Conservation (phyloP, 2,888 invertebrate species). For the Stegana nigrithorax region DNA sequence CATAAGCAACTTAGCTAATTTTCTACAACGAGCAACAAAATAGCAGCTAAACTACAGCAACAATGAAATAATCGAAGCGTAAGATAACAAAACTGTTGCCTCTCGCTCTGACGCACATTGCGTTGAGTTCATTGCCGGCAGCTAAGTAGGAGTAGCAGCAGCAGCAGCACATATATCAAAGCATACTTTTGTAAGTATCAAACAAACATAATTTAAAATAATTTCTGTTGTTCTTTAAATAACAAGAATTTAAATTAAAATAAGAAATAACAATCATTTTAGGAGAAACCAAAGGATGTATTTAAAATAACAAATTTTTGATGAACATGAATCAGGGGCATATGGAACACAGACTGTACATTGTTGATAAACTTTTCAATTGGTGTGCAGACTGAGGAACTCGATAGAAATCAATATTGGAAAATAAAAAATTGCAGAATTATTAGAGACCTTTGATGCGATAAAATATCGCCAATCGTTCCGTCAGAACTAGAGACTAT, state of each 20-base stretch:
- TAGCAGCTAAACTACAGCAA: not conserved
- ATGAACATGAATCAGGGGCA: too few relatives aligned
- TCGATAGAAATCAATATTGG: too few relatives aligned
- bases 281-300: too few relatives aligned
- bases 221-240: not conserved
- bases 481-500: too few relatives aligned
- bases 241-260: not conserved
- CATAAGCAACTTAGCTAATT: constrained; percentile 63
- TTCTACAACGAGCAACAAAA: constrained; percentile 46
- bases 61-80: constrained; percentile 10
- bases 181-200: not conserved
- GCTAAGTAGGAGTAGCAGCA: not conserved
- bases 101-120: not conserved
- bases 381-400: too few relatives aligned
- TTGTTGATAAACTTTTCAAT: too few relatives aligned
- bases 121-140: not conserved
- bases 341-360: too few relatives aligned
- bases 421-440: too few relatives aligned
- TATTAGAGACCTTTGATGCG: too few relatives aligned
- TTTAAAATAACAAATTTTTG: too few relatives aligned
- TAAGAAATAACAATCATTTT: too few relatives aligned
- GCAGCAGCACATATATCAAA: not conserved
- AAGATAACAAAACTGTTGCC: not conserved
- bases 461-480: too few relatives aligned
- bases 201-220: not conserved